phyloP scores from a whole-genome alignment of 2,113 vertebrate species.

The Tympanuchus pallidicinctus region DNA sequence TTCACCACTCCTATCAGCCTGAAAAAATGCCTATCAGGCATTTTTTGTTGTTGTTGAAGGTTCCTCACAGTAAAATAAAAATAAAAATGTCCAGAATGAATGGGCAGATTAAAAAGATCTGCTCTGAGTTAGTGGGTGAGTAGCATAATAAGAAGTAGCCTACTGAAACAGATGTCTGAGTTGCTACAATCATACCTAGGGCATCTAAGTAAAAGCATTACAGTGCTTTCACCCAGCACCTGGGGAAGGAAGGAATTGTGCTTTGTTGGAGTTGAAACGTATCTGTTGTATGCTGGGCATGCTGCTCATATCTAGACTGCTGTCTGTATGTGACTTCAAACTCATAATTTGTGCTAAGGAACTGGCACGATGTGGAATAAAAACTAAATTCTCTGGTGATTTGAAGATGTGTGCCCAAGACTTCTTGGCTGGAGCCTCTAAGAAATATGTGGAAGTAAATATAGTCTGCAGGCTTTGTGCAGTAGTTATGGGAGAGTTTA shows the following conservation, averaged over 20 bases:
- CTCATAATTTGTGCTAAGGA: background rate
- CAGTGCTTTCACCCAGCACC: background rate
- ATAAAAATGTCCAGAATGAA: background rate
- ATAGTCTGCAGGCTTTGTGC: background rate
- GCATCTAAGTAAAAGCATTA: background rate
- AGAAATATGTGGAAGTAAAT: background rate
- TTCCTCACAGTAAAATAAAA: background rate
- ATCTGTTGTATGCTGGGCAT: accelerated
- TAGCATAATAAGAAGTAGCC: background rate
- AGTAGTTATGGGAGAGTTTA: background rate
- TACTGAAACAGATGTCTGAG: background rate
- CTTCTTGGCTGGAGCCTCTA: background rate
- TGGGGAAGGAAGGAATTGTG: accelerated
- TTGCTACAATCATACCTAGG: background rate
- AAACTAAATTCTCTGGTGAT: background rate
- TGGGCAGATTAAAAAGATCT: background rate
- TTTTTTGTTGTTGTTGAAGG: background rate
- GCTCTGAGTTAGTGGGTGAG: background rate
- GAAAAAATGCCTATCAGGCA: too few species aligned
- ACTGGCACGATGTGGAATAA: background rate
- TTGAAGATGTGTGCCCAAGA: background rate
- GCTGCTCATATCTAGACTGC: accelerated
- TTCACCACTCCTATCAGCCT: background rate
- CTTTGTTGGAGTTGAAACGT: background rate
- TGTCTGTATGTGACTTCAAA: background rate